Conservation (phyloP, 2,888 invertebrate species). For the Herminia tarsipennalis region DNA sequence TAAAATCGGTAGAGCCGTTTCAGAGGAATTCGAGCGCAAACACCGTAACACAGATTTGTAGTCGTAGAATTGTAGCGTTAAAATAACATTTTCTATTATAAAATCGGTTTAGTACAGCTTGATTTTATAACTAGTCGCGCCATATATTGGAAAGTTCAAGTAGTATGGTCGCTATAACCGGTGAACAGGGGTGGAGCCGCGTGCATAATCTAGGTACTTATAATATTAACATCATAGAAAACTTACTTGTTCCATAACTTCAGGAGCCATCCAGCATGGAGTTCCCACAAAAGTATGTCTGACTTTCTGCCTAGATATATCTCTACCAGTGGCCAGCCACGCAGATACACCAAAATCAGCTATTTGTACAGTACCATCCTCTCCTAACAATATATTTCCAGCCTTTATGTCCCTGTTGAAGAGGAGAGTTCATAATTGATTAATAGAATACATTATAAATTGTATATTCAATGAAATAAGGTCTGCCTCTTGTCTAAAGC, state of each 20-base stretch:
- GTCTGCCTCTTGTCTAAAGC: no score
- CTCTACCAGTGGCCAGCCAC: conserved; percentile 97
- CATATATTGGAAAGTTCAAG: no score
- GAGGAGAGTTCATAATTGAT: background rate
- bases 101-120: no score
- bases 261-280: conserved; percentile 99
- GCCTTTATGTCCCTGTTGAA: conserved; percentile 96
- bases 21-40: no score
- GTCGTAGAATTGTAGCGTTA: no score
- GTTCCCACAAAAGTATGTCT: conserved; percentile 99
- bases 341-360: conserved; percentile 99
- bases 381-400: conserved; percentile 98
- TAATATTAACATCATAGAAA: conserved; percentile 15
- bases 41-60: no score
- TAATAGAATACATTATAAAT: background rate
- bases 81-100: no score
- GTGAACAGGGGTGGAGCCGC: no score
- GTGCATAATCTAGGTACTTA: background rate
- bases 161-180: no score
- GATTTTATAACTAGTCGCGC: no score
- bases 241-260: conserved; percentile 98
- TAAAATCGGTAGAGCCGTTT: no score
- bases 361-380: conserved; percentile 98
- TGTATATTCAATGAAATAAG: no score
- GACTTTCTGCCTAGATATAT: conserved; percentile 96